Evolutionary conservation across 2,113 vertebrate genomes (phyloP), one percentile per base, ranked within the genome.

Genomic region (Gallinago media): DNA sequence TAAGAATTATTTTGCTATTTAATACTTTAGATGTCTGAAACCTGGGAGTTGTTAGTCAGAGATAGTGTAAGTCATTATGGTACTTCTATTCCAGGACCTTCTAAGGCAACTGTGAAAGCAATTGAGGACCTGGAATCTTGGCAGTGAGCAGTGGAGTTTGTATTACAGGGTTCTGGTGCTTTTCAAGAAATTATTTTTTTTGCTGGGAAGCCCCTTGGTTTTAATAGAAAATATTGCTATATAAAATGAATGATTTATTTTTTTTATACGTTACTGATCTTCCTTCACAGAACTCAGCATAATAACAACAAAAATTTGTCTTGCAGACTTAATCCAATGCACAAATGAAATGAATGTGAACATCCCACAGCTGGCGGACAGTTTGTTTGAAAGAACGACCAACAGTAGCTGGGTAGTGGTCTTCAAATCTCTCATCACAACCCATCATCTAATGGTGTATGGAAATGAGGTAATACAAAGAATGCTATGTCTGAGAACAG

Each of bases 351-450:
- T 99, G 98, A 99, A 99, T 80, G 99, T 99, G 91, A 99, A 99
- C 96, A 98, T 99, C 97, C 99, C 99, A 47, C 99, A 99, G 68
- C 98, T 99, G 99, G 99, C 99, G 5, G 99, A 99, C 98, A 99
- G 99, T 46, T 98, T 99, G 96, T 99, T 99, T 97, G 99, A 99
- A 98, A 99, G 99, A 97, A 99, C 98, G 49, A 99, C 99, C 74
- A 99, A 99, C 46, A 99, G 99, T 97, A 99, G 99, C 98, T 99
- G 99, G 99, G 99, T 99, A 94, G 99, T 99, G 98, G 99, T 99
- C 93, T 99, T 99, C 98, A 99, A 99, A 95, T 99, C 99, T 77
- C 98, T 99, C 97, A 99, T 99, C 98, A 99, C 99, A 95, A 99
- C 99, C 75, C 99, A 99, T 96, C 99, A 99, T 98, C 98, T 99